Base-by-base conservation (phyloP, 2,888 invertebrate genomes). In the Spodoptera littoralis region DNA sequence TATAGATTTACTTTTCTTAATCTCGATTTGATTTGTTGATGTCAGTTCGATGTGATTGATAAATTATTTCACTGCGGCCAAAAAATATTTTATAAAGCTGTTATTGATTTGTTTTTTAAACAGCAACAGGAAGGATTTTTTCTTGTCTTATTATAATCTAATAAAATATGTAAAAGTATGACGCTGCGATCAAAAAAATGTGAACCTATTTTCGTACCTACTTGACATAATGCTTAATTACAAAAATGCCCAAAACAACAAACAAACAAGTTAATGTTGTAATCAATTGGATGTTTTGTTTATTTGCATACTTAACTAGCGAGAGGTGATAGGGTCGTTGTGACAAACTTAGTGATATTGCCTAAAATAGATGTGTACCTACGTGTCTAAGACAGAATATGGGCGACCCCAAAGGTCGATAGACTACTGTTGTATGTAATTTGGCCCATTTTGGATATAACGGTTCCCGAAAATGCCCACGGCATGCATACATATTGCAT, bases 291-390 rank as follows among this genome's bases (percentile, higher is more conserved):
- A 11, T 45, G 36, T 52, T 55, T 59, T 55, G 22, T 51, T 56
- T 53, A 73, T 50, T n/a, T 52, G 61, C 56, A 73, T 73, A 68
- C 56, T 52, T 27, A 46, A 67, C 44, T 18, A 41, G 13, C 3
- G 4, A 56, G 36, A 49, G 68, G 60, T 73, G 13, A 60, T 11
- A 12, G 45, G 73, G 60, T 60, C 45, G 46, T 43, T 60, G 51
- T 45, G 52, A 50, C 53, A 41, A 65, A 11, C 22, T 11, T 71
- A 47, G 53, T 50, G 58, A 53, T 50, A 41, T 66, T 66, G 47
- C 44, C 30, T 45, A 73, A 72, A 73, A 60, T 48, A 55, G 42
- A 22, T 24, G 46, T 13, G 36, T 18, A 36, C 6, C 24, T 47
- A 13, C 13, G 27, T 46, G 65, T 65, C 72, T 72, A 30, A 43